Evolutionary conservation across 2,888 invertebrate genomes (phyloP).

Genomic region (Ornithoptera alexandrae): DNA sequence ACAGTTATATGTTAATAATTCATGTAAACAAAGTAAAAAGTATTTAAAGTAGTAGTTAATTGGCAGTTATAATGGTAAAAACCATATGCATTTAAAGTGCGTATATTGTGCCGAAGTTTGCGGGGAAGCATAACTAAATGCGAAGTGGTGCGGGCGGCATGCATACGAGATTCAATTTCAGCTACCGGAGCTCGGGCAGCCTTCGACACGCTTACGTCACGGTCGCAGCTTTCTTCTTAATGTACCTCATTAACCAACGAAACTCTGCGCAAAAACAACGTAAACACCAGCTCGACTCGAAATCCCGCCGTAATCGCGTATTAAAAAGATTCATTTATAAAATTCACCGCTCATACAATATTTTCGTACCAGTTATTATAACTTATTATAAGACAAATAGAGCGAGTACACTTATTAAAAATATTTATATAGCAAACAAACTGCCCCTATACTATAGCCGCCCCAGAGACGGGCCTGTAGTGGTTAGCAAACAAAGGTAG

Average conservation of each 20-base stretch:
- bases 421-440: slow-evolving; percentile 68
- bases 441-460: slow-evolving; percentile 43
- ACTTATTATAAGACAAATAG: slow-evolving; percentile 63
- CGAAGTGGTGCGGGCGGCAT: slow-evolving; percentile 53
- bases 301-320: slow-evolving; percentile 48
- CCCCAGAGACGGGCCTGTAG: slow-evolving; percentile 51
- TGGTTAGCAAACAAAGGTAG: slow-evolving; percentile 59
- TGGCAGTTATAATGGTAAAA: slow-evolving; percentile 12
- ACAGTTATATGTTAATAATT: neutral
- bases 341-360: slow-evolving; percentile 19
- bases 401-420: slow-evolving; percentile 62
- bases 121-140: slow-evolving; percentile 66
- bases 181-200: slow-evolving; percentile 52
- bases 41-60: slow-evolving; percentile 3
- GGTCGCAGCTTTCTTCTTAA: slow-evolving; percentile 54
- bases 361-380: slow-evolving; percentile 46
- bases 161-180: slow-evolving; percentile 68
- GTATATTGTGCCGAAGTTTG: slow-evolving; percentile 30
- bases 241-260: slow-evolving; percentile 65
- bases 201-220: slow-evolving; percentile 46
- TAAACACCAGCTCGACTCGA: slow-evolving; percentile 43
- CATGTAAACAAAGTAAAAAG: neutral
- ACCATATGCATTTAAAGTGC: slow-evolving; percentile 4
- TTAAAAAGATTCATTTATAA: slow-evolving; percentile 28
- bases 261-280: slow-evolving; percentile 57